A percentile compares a stretch with the other conserved stretches of the same genome.
Evolutionary conservation across 2,113 vertebrate species (phyloP).

Genomic region (Callithrix jacchus): DNA sequence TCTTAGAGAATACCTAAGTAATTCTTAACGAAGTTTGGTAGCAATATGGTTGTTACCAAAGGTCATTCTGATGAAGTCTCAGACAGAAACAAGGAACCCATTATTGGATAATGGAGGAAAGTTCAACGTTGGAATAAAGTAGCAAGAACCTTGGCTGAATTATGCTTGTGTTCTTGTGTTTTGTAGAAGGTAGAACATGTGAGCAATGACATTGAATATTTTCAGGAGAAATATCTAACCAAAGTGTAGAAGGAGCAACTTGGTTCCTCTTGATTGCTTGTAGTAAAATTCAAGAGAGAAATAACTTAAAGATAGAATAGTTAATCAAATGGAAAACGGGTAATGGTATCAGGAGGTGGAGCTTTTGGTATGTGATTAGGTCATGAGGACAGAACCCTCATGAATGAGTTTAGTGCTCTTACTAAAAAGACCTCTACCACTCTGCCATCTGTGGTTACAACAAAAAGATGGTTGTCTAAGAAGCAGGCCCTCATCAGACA

Average conservation of each 20-base stretch:
- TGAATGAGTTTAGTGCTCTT: neutral
- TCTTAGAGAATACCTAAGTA: neutral
- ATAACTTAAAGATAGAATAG: neutral
- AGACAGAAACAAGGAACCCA: neutral
- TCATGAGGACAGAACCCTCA: neutral
- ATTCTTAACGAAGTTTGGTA: neutral
- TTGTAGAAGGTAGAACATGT: neutral
- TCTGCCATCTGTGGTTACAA: neutral
- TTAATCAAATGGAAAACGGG: neutral
- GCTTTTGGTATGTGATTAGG: neutral
- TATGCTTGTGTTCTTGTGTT: neutral
- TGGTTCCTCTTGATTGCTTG: neutral
- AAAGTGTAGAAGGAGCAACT: neutral
- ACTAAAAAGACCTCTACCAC: neutral
- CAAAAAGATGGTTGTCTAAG: neutral
- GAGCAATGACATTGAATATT: neutral
- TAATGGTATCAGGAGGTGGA: neutral
- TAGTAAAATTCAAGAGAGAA: neutral
- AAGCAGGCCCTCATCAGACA: neutral
- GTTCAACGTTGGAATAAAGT: neutral
- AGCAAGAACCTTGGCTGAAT: neutral
- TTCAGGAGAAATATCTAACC: neutral
- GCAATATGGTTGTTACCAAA: neutral
- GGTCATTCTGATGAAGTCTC: neutral
- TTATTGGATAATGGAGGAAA: neutral